Conservation (phyloP, 2,888 invertebrate genomes). For the Hemistola chrysoprasaria region DNA sequence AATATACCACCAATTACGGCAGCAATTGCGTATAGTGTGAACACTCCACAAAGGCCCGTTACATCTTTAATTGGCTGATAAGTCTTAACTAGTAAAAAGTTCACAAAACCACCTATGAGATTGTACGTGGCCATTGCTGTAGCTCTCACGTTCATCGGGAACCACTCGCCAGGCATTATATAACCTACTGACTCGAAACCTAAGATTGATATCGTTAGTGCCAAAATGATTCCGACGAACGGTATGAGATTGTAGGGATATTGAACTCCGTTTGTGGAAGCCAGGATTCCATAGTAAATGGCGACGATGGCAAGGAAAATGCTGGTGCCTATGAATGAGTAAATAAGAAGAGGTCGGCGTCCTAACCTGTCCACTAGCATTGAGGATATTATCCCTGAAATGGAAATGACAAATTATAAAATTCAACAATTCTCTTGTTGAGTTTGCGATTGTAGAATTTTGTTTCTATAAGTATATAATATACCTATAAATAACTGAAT, state of each 20-base stretch:
- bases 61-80: conserved; percentile 70
- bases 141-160: conserved; percentile 80
- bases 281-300: conserved; percentile 55
- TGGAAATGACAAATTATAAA: neutral
- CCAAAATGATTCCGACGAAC: conserved; percentile 62
- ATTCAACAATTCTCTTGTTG: too few species aligned
- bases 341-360: conserved; percentile 68
- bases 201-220: conserved; percentile 46
- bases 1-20: conserved; percentile 69
- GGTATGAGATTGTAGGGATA: conserved; percentile 49
- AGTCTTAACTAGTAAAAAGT: conserved; percentile 71
- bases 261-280: conserved; percentile 19
- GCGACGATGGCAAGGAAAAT: conserved; percentile 42
- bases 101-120: conserved; percentile 63
- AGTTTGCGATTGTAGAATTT: too few species aligned
- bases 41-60: conserved; percentile 70
- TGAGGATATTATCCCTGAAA: conserved; percentile 61
- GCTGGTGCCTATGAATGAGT: conserved; percentile 56
- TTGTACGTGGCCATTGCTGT: conserved; percentile 71
- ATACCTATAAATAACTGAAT: too few species aligned
- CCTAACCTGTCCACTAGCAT: conserved; percentile 60
- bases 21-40: conserved; percentile 66
- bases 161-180: conserved; percentile 77
- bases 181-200: conserved; percentile 76
- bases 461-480: too few species aligned